These are phyloP conservation scores for Rhopalosiphum nymphaeae DNA, from an alignment of 2,888 invertebrate species.

Conservation along the genomic window DNA sequence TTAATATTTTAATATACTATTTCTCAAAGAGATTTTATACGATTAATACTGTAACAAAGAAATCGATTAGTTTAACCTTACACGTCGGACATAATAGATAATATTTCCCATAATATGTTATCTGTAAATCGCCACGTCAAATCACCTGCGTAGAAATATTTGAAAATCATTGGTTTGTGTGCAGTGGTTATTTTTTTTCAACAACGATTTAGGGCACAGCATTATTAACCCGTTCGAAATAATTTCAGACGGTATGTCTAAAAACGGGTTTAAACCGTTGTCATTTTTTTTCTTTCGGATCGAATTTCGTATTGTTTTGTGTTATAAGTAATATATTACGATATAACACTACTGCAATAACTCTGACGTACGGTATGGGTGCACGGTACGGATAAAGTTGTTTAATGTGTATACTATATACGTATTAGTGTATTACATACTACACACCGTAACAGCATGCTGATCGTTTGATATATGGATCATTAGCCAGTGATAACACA, in stretches of 20 bases:
- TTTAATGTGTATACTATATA: not conserved
- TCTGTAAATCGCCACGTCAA: not conserved
- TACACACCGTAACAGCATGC: not conserved
- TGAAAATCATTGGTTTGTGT: not conserved
- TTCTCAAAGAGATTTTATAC: not conserved
- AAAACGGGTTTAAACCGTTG: conserved; percentile 37
- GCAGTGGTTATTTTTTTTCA: not conserved
- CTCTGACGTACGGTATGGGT: not conserved
- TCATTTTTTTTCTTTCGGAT: not conserved
- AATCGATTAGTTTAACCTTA: not conserved
- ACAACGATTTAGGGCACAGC: not conserved
- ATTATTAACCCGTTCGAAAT: conserved; percentile 15
- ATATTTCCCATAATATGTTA: not conserved
- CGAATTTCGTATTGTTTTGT: not conserved
- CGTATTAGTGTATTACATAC: not conserved
- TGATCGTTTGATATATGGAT: not conserved
- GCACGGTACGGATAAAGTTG: not conserved
- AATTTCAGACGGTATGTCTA: not conserved
- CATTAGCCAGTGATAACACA: not conserved
- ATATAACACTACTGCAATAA: not conserved
- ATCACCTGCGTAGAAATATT: not conserved
- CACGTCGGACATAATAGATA: not conserved
- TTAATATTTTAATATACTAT: not conserved
- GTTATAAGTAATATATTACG: not conserved
- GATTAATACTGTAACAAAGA: not conserved